Percentiles rank a stretch among this genome's conserved stretches.
These are phyloP conservation scores for Paradoxurus hermaphroditus DNA, from an alignment of 2,113 vertebrate genomes.

Conservation along the genomic window DNA sequence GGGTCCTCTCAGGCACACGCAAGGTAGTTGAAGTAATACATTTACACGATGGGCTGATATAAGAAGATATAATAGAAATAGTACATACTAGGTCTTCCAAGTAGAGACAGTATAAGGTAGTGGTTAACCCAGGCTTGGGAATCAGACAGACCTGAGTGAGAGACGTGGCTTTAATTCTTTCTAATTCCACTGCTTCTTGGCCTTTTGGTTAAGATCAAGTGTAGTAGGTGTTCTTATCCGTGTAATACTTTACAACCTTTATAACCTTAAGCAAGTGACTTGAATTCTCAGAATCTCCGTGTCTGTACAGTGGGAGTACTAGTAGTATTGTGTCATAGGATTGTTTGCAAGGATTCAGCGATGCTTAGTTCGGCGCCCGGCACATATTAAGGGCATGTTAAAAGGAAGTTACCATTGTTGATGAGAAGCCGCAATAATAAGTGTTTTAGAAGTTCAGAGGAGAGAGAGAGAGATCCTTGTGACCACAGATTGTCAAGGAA, in stretches of 20 bases:
- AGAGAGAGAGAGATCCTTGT: background rate
- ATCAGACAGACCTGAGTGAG: background rate
- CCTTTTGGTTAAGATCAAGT: too few relatives aligned
- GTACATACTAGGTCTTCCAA: background rate
- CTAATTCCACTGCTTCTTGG: background rate
- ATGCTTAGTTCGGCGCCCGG: background rate
- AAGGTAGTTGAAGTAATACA: background rate
- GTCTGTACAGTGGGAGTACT: background rate
- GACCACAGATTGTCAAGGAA: background rate
- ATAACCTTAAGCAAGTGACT: background rate
- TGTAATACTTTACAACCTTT: conserved; percentile 1
- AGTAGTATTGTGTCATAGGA: background rate
- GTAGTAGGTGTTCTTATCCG: too few relatives aligned
- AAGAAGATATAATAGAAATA: background rate
- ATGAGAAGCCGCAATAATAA: background rate
- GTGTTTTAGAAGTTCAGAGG: background rate
- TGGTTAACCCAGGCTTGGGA: background rate
- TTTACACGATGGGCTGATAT: background rate
- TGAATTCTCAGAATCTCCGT: background rate
- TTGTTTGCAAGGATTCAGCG: background rate
- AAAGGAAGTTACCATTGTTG: background rate
- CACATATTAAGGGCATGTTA: background rate
- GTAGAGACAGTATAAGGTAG: background rate
- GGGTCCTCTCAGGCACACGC: background rate
- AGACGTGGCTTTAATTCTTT: background rate